Base-by-base conservation (phyloP, 2,888 invertebrate species). In the Pterobdella sp. region DNA sequence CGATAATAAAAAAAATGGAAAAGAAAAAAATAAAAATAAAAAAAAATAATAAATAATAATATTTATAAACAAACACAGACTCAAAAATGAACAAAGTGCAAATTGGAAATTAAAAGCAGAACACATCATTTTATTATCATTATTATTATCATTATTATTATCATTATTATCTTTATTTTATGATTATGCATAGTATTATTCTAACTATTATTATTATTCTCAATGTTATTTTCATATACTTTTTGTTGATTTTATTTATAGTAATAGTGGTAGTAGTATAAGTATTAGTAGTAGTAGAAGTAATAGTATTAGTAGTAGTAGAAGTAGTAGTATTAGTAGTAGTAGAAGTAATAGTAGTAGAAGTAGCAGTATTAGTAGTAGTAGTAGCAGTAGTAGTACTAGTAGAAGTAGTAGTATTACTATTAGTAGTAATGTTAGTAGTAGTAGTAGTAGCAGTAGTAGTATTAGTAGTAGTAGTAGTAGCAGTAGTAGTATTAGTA, bases 281-380 rank as follows among this genome's bases (percentile, higher is more conserved):
- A 66, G 66, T 66, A 66, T 29, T 66, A 31, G 14, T 66, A 66
- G 35, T 29, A 66, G 66, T 10, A 66, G 66, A 31, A 66, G 66
- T 66, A 66, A 32, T 66, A 66, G 66, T 66, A 66, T 29, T 66
- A 66, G 66, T 18, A 66, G 66, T 66, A 66, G 66, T 66, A 66
- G 66, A 31, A 66, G 66, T 66, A 66, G 37, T 49, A 52, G 69
- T 68, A 68, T 36, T 71, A 56, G 56, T 34, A 56, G 71, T 71
- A 56, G 71, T 71, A 56, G 71, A n/a, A 56, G 71, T 71, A 56
- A 64, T 71, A 71, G 68, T 68, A 68, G 68, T 68, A 68, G 68
- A 49, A 68, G 68, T 68, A 68, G 68, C 42, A 68, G 68, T 68
- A 68, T 36, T 68, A 68, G 49, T 68, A 68, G 68, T 68, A 52